phyloP scores from a whole-genome alignment of 2,888 invertebrate genomes.

The Cyrtodaria siliqua region DNA sequence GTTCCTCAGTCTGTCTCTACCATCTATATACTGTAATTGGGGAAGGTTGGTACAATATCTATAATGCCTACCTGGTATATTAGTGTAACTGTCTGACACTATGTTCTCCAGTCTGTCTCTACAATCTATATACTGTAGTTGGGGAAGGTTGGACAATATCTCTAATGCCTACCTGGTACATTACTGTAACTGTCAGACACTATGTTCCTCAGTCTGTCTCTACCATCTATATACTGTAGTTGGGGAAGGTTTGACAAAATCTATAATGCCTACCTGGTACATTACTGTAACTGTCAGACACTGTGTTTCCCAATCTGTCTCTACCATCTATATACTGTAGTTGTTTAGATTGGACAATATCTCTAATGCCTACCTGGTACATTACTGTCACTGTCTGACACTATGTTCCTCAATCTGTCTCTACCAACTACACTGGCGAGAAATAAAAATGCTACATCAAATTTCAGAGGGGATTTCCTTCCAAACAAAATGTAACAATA shows the following conservation, averaged over 20 bases:
- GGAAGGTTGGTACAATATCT: too few species aligned
- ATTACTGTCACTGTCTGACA: constrained; percentile 67
- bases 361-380: too few species aligned
- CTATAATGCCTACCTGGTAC: constrained; percentile 78
- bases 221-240: too few species aligned
- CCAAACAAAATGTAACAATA: too few species aligned
- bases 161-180: too few species aligned
- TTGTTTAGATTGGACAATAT: constrained; percentile 72
- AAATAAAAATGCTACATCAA: too few species aligned
- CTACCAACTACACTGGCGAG: constrained; percentile 77
- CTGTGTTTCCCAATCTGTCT: constrained; percentile 72
- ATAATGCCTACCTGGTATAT: constrained; percentile 79
- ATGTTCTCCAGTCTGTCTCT: constrained; percentile 72
- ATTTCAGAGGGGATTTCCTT: too few species aligned
- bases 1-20: constrained; percentile 72
- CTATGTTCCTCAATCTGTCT: constrained; percentile 71
- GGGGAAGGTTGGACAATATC: constrained; percentile 70
- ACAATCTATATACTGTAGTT: constrained; percentile 76
- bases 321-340: constrained; percentile 76
- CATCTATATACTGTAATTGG: constrained; percentile 77
- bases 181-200: too few species aligned
- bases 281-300: constrained; percentile 70
- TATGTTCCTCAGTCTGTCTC: too few species aligned
- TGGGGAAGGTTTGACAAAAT: too few species aligned
- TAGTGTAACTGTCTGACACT: constrained; percentile 60